Base-by-base conservation (phyloP, 2,113 vertebrate genomes). In the Elaphurus davidianus region DNA sequence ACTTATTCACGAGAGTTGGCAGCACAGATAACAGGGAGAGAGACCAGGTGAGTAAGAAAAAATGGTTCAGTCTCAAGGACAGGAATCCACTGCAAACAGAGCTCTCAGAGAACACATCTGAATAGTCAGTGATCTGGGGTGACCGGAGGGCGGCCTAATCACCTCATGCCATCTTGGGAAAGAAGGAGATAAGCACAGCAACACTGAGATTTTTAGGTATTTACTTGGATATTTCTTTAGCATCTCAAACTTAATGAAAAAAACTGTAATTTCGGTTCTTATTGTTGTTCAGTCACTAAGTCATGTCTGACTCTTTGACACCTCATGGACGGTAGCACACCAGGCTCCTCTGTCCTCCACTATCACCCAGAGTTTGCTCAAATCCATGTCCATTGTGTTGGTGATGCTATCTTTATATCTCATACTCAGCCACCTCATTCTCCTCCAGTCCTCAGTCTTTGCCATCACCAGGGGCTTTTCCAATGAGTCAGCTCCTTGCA, bases 281-380 rank as follows among this genome's bases (percentile, higher is more conserved):
- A n/a, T 21, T 71, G n/a, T 21, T 71, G 17, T 10, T 71, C 19
- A 23, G 9, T 23, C 0, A 0, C 2, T 71, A 67, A 21, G 64
- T 21, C 64, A 36, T 36, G 19, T 71, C n/a, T 71, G n/a, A 71
- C n/a, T 71, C n/a, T 71, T 36, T 36, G 9, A 19, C n/a, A 36
- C n/a, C 64, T 71, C 64, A 23, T 71, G 19, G n/a, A 21, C 17
- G 12, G n/a, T 6, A 36, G n/a, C 64, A 12, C 19, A 6, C 36
- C 9, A 12, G n/a, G n/a, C 4, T 36, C 64, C n/a, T 36, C 19
- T 40, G n/a, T 71, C n/a, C 64, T 36, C 5, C n/a, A 6, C 11
- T 23, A 12, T 40, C 19, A 36, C n/a, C n/a, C 67, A 71, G 67
- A 71, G 19, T 23, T 40, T 71, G n/a, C 10, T 71, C n/a, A 71